Evolutionary conservation across 2,797 vertebrate genomes (phyloP), one percentile per base, ranked within the genome.

Genomic region (Sebastes kiyomatsui): DNA sequence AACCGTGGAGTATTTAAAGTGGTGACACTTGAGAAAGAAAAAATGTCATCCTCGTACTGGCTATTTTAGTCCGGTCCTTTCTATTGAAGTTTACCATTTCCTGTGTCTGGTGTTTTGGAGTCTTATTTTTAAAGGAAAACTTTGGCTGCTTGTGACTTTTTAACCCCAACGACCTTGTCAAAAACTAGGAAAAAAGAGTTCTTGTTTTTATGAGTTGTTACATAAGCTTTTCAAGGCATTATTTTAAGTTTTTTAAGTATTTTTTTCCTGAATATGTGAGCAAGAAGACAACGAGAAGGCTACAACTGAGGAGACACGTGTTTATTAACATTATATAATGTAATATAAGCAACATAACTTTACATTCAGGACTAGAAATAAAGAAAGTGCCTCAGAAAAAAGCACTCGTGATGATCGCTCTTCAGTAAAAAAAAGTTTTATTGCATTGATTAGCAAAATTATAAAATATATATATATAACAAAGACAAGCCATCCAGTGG

Each of bases 401-500:
- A 2, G n/a, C 10, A 0, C 1, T 28, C 1, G 1, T 60, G 33
- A 9, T n/a, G 56, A 32, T 67, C 62, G 13, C 18, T 67, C 1
- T 35, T 65, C 12, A 61, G 35, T 59, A 55, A 75, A 33, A 84
- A 66, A 66, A 42, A 33, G 4, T 67, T 80, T 64, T 66, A 4
- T 82, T 88, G 8, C 7, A 28, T 27, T 80, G n/a, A 60, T 9
- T 14, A 42, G 54, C 1, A n/a, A 25, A 54, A 1, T 8, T 46
- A 46, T 54, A n/a, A 55, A 23, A 67, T 65, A 13, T 0, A 65
- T 22, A 79, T 5, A 72, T 18, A 49, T 12, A 60, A 60, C 27
- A 67, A 77, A 81, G 23, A 62, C 18, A 77, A 75, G 4, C 62
- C 65, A 9, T 87, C 74, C 84, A 85, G 85, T 86, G 71, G n/a